Percentiles rank a stretch among this genome's conserved stretches.
These are phyloP conservation scores for Phocoena phocoena DNA, from an alignment of 2,113 vertebrate species.

Conservation along the genomic window DNA sequence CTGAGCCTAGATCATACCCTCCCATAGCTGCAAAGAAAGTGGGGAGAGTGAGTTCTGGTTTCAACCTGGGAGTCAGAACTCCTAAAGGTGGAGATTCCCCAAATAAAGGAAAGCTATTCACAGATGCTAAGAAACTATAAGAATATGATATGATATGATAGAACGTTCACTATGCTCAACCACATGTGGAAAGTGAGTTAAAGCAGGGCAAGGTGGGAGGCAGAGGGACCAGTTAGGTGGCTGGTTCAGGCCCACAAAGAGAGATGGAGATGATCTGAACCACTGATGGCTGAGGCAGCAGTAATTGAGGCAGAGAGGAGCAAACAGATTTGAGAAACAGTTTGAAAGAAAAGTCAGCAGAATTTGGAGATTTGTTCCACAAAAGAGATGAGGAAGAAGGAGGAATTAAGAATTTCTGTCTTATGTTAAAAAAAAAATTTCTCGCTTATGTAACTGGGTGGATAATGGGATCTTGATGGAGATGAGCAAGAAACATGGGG, in stretches of 20 bases:
- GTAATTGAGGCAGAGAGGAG: neutral
- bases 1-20: neutral
- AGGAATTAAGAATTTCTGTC: conserved; percentile 31
- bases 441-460: neutral
- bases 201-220: neutral
- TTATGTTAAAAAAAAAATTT: neutral
- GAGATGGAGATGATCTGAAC: neutral
- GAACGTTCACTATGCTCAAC: neutral
- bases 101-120: neutral
- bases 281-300: neutral
- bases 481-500: neutral
- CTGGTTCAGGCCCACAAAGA: neutral
- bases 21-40: neutral
- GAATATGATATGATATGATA: neutral
- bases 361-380: neutral
- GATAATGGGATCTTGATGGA: neutral
- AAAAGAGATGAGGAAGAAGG: neutral
- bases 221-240: neutral
- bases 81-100: neutral
- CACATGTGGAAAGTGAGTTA: neutral
- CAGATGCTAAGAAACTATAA: neutral
- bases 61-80: neutral
- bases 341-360: conserved; percentile 18
- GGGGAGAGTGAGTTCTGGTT: neutral
- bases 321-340: neutral